These are phyloP conservation scores for Amorpha juglandis DNA, from an alignment of 2,888 invertebrate genomes.

Conservation along the genomic window DNA sequence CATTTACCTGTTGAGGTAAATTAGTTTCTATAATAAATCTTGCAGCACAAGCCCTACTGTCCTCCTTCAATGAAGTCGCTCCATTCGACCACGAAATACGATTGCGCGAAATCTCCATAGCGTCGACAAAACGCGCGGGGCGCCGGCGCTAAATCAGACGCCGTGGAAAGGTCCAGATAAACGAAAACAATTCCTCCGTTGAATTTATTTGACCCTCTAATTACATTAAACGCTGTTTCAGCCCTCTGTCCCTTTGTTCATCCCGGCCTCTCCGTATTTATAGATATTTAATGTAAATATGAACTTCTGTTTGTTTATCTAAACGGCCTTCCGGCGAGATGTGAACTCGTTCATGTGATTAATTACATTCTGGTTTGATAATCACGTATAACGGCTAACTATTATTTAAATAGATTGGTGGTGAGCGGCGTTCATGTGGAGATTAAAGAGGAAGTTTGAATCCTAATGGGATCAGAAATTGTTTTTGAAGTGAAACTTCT, in stretches of 20 bases:
- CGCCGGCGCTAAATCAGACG: slow-evolving; percentile 52
- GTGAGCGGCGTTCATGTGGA: not conserved
- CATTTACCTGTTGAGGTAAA: no score
- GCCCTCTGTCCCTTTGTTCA: slow-evolving; percentile 19
- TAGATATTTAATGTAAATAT: slow-evolving; percentile 24
- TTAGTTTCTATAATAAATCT: no score
- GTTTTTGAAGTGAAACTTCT: no score
- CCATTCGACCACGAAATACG: slow-evolving; percentile 42
- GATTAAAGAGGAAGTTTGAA: not conserved
- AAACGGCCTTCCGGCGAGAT: slow-evolving; percentile 1
- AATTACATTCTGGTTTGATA: not conserved
- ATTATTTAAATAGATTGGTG: not conserved
- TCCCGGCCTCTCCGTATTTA: not conserved
- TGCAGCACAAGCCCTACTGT: not conserved
- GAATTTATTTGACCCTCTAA: slow-evolving; percentile 65
- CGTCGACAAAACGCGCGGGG: slow-evolving; percentile 41
- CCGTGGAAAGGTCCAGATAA: slow-evolving; percentile 62
- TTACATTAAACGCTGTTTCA: slow-evolving; percentile 53
- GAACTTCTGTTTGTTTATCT: slow-evolving; percentile 24
- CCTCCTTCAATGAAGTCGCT: not conserved
- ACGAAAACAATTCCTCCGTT: slow-evolving; percentile 62
- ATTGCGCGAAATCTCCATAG: slow-evolving; percentile 51
- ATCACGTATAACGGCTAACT: not conserved
- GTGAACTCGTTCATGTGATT: not conserved
- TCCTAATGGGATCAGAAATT: no score